These are phyloP conservation scores for Syrrhaptes paradoxus DNA, from an alignment of 2,113 vertebrate species.

Conservation along the genomic window DNA sequence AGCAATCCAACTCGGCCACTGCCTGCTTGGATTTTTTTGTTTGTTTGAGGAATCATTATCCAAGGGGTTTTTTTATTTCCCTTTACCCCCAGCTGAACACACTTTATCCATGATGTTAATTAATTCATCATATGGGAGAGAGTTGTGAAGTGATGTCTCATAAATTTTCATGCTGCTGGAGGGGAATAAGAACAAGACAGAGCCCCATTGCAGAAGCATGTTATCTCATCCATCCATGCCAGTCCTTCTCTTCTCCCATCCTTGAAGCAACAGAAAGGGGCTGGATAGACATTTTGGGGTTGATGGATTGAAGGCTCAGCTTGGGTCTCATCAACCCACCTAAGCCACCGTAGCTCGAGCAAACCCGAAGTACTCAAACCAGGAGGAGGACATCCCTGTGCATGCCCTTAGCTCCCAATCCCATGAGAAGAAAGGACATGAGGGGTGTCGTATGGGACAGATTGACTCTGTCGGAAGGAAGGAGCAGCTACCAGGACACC, in stretches of 20 bases:
- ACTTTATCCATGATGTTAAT: neutral
- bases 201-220: neutral
- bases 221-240: neutral
- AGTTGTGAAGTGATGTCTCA: neutral
- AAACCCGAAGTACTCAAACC: neutral
- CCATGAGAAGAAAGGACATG: neutral
- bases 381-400: neutral
- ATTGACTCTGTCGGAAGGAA: neutral
- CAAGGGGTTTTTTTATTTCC: neutral
- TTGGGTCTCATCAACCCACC: neutral
- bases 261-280: neutral
- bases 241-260: neutral
- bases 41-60: neutral
- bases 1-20: neutral
- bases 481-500: neutral
- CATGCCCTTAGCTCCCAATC: neutral
- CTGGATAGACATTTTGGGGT: neutral
- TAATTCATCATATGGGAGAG: neutral
- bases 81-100: neutral
- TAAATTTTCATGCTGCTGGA: neutral
- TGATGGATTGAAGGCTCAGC: neutral
- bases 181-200: neutral
- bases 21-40: neutral
- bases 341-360: neutral
- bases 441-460: neutral